phyloP scores from a whole-genome alignment of 2,888 invertebrate species.

The Microctonus hyperodae region DNA sequence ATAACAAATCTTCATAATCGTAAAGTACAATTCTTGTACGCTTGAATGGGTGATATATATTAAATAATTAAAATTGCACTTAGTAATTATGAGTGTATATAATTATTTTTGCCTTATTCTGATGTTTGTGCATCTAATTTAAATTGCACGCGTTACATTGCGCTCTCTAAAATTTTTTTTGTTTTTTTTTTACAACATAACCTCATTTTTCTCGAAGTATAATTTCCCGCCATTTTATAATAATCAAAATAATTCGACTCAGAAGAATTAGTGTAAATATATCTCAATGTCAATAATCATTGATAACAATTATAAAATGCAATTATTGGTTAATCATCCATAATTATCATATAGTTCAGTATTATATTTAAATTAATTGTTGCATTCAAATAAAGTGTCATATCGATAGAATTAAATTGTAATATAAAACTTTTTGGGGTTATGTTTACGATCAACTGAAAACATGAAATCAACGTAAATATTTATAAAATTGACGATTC shows the following conservation, averaged over 20 bases:
- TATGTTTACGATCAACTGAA: neutral
- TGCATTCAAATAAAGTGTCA: neutral
- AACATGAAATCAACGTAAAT: neutral
- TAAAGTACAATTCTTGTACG: constrained; percentile 51
- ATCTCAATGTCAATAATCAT: too few species aligned
- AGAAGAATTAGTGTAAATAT: too few species aligned
- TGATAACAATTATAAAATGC: too few species aligned
- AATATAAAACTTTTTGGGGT: neutral
- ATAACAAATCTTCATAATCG: constrained; percentile 35
- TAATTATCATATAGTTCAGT: neutral
- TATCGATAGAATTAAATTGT: neutral
- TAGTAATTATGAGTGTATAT: neutral
- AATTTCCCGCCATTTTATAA: too few species aligned
- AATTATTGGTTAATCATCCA: neutral
- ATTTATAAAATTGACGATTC: too few species aligned
- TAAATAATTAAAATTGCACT: constrained; percentile 48
- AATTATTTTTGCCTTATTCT: neutral
- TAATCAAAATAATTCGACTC: too few species aligned
- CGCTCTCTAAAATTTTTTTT: too few species aligned
- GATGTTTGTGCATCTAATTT: neutral
- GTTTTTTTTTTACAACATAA: too few species aligned
- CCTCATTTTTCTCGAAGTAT: too few species aligned
- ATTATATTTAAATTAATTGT: neutral
- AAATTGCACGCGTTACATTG: too few species aligned
- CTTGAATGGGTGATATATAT: constrained; percentile 52